Conservation (phyloP, 1,140 invertebrate species). For the Antheraea pernyi region DNA sequence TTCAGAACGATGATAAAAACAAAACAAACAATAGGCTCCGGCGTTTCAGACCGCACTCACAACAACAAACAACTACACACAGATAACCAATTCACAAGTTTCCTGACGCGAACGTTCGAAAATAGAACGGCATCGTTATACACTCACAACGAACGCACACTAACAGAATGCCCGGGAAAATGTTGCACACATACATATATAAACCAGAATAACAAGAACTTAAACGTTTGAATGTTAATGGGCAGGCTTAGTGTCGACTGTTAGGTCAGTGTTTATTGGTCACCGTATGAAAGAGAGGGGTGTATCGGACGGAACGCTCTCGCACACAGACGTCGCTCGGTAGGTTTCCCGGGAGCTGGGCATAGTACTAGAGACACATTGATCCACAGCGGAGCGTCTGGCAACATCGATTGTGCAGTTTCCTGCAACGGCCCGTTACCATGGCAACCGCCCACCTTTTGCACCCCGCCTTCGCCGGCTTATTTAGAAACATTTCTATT, state of each 20-base stretch:
- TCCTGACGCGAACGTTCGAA: conserved; percentile 52
- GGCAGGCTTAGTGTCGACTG: conserved; percentile 21
- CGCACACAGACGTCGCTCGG: conserved; percentile 37
- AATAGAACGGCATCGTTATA: conserved; percentile 41
- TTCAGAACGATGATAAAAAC: conserved; percentile 52
- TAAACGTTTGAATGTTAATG: conserved; percentile 24
- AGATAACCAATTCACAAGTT: conserved; percentile 69
- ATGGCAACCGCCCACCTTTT: conserved; percentile 63
- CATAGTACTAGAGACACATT: conserved; percentile 79
- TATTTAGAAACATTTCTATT: conserved; percentile 51
- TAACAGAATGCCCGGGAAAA: conserved; percentile 46
- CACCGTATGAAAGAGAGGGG: conserved; percentile 34
- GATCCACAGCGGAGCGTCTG: conserved; percentile 70
- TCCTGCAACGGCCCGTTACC: conserved; percentile 69
- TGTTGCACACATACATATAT: conserved; percentile 35
- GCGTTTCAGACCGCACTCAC: conserved; percentile 50
- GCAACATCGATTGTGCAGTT: conserved; percentile 77
- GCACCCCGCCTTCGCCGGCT: conserved; percentile 44
- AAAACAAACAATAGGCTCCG: conserved; percentile 71
- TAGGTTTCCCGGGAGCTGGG: conserved; percentile 67
- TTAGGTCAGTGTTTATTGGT: conserved; percentile 47
- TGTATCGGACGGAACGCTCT: conserved; percentile 32
- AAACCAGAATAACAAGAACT: conserved; percentile 37
- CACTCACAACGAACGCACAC: conserved; percentile 47
- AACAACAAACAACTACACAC: conserved; percentile 52